Percentiles rank a stretch among this genome's conserved stretches.
Evolutionary conservation across 64 coral and sea anemone species (phyloP).

Genomic region (Dendronephthya gigantea): DNA sequence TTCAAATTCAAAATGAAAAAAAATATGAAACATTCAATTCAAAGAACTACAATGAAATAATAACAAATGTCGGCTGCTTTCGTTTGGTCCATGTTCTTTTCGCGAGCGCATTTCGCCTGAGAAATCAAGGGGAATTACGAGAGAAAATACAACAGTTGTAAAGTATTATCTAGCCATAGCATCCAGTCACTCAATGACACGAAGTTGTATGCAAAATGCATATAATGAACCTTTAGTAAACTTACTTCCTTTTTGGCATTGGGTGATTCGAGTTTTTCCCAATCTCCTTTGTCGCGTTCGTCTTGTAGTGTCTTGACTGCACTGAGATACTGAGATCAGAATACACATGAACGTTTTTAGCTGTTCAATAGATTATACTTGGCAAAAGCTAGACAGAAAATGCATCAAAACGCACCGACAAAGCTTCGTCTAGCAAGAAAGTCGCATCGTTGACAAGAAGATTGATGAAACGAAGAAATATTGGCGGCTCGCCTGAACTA

Average conservation of each 20-base stretch:
- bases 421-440: conserved; percentile 81
- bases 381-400: not conserved
- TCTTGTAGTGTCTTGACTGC: not conserved
- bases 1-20: too few species aligned
- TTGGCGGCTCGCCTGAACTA: conserved; percentile 22
- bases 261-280: not conserved
- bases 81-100: not conserved
- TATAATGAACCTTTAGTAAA: too few species aligned
- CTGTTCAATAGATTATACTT: too few species aligned
- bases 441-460: conserved; percentile 90
- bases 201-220: not conserved
- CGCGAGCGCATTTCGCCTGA: not conserved
- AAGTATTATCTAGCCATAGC: too few species aligned
- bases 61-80: too few species aligned
- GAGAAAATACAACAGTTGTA: too few species aligned
- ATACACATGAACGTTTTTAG: not conserved
- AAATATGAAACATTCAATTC: too few species aligned
- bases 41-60: too few species aligned
- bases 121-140: too few species aligned
- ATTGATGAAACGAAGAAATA: conserved; percentile 91
- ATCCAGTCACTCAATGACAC: not conserved
- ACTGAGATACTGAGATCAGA: not conserved
- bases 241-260: not conserved
- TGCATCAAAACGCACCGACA: conserved; percentile 37
- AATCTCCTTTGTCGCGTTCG: not conserved